Evolutionary conservation across 2,113 vertebrate species (phyloP), one percentile per base, ranked within the genome.

Genomic region (Polyodon spathula): DNA sequence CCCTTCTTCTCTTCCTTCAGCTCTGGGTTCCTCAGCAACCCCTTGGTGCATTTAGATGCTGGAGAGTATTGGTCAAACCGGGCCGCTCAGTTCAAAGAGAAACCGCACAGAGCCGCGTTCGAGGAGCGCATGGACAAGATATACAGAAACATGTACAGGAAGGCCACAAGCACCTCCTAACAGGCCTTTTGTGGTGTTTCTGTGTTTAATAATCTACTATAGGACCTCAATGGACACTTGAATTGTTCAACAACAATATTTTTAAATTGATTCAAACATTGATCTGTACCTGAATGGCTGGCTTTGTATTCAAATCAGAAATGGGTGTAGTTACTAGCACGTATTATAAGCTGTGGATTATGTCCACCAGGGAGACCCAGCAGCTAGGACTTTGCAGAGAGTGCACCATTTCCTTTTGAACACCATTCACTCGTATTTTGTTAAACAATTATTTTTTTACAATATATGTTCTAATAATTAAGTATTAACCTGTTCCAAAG

Each of bases 101-200:
- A 83, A 65, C 73, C 85, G 66, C 84, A 78, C 77, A 83, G 90
- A 78, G 86, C 68, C 0, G 62, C 84, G 70, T 91, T 94, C 80
- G 89, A 92, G 75, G 86, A 91, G 63, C 89, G 81, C 59, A 75
- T 92, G 0, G 81, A 78, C 58, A 89, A 86, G 69, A 87, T 91
- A 54, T 93, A 93, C 71, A 82, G 78, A 73, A 80, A 86, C 74
- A 86, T 94, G 71, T 91, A 91, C 68, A 83, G 2, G 64, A 88
- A 87, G 63, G 76, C 83, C 68, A 81, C 76, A 71, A 60, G 63
- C 38, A 61, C 66, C 66, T 74, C 27, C 55, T 58, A 57, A 46
- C 44, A 46, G 44, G 44, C 14, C 44, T 3, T 8, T 4, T 46
- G 44, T 14, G 44, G 8, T 4, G 2, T 2, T 46, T 8, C 8